Evolutionary conservation across 2,888 invertebrate species (phyloP).

Genomic region (Archips crataeganus): DNA sequence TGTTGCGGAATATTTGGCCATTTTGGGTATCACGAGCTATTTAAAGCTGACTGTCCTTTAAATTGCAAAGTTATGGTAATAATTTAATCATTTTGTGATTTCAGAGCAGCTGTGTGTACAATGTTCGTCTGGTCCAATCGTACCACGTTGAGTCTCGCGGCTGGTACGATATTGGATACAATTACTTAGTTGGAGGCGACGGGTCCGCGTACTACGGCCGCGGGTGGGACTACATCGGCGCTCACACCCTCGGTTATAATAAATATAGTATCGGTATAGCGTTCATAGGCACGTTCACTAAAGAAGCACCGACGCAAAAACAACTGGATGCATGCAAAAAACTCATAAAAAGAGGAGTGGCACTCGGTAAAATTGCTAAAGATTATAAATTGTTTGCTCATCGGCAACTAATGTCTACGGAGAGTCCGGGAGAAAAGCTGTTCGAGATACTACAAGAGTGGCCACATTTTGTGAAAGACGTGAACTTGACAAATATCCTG

Average conservation of each 20-base stretch:
- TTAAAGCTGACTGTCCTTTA: too few relatives aligned
- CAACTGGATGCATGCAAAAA: conserved; percentile 87
- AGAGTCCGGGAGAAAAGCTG: conserved; percentile 89
- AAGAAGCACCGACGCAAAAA: conserved; percentile 75
- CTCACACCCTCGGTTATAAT: conserved; percentile 90
- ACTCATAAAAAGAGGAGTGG: conserved; percentile 87
- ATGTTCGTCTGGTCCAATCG: conserved; percentile 87
- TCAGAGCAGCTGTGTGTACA: conserved; percentile 86
- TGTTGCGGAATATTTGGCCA: too few relatives aligned
- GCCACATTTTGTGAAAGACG: conserved; percentile 87
- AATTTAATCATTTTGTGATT: conserved; percentile 47
- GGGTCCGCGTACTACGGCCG: conserved; percentile 91
- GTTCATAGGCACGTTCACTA: conserved; percentile 90
- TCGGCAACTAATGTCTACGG: conserved; percentile 87
- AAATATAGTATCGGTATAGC: conserved; percentile 88
- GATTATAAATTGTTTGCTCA: conserved; percentile 90
- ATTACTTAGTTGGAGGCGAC: conserved; percentile 92
- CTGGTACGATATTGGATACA: conserved; percentile 91
- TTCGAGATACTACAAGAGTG: conserved; percentile 88
- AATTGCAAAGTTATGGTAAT: neutral
- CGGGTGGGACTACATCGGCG: conserved; percentile 90
- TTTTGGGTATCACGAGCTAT: too few relatives aligned
- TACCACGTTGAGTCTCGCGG: conserved; percentile 88
- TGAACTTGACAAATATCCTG: conserved; percentile 57
- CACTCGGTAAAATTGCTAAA: conserved; percentile 84